These are phyloP conservation scores for Rotaria socialis DNA, from an alignment of 2,888 invertebrate genomes.

Conservation along the genomic window DNA sequence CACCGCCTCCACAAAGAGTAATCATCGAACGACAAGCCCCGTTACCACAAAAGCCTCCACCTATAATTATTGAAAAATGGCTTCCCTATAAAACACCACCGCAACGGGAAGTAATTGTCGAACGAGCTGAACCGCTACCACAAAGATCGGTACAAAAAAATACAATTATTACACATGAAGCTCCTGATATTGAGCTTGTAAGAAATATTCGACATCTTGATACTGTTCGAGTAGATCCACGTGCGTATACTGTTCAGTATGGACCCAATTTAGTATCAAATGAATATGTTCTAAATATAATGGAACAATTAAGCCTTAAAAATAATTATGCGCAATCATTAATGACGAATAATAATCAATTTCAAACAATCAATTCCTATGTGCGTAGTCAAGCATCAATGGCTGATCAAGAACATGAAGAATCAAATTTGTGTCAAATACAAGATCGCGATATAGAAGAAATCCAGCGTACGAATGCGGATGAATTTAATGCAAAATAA, in stretches of 20 bases:
- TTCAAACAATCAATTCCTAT: neutral
- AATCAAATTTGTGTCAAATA: no score
- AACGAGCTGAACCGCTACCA: constrained; percentile 13
- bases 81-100: constrained; percentile 36
- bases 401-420: neutral
- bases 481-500: no score
- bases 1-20: constrained; percentile 41
- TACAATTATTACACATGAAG: constrained; percentile 37
- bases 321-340: neutral
- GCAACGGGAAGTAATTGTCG: constrained; percentile 35
- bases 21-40: constrained; percentile 38
- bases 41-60: constrained; percentile 41
- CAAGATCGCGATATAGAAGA: no score
- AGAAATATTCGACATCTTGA: constrained; percentile 39
- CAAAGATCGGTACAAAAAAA: constrained; percentile 27
- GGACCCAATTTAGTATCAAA: neutral
- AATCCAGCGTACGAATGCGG: no score
- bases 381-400: neutral
- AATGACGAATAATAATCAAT: neutral
- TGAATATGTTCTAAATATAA: neutral
- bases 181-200: constrained; percentile 37
- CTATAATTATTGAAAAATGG: constrained; percentile 43
- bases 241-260: constrained; percentile 33
- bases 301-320: neutral
- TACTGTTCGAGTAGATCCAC: constrained; percentile 34